A percentile compares a stretch with the other conserved stretches of the same genome.
These are phyloP conservation scores for Synaphobranchus kaupii DNA, from an alignment of 2,797 vertebrate species.

Conservation along the genomic window DNA sequence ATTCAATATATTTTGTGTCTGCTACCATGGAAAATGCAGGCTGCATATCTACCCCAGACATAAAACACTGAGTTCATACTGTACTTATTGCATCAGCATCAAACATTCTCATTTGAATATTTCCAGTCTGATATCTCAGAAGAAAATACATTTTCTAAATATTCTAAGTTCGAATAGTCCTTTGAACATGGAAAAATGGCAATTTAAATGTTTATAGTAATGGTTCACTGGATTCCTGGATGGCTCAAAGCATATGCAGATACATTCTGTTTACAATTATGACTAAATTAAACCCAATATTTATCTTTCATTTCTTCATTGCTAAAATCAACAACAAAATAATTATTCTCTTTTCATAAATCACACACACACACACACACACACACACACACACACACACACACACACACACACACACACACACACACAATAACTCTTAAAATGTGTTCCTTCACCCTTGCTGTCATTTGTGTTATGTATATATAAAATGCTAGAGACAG, in stretches of 20 bases:
- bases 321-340: not conserved
- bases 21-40: constrained; percentile 7
- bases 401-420: not conserved
- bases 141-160: constrained; percentile 29
- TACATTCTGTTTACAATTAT: not conserved
- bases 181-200: not conserved
- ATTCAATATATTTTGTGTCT: constrained; percentile 20
- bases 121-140: constrained; percentile 26
- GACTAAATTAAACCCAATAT: not conserved
- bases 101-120: constrained; percentile 28
- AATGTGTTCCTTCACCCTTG: constrained; percentile 56
- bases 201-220: constrained; percentile 2
- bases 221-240: not conserved
- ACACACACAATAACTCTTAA: not conserved
- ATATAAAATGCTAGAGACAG: constrained; percentile 74
- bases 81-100: constrained; percentile 17
- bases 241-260: not conserved
- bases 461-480: constrained; percentile 72
- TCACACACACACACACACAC: not conserved
- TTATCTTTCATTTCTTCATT: not conserved
- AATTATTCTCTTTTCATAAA: not conserved
- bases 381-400: not conserved
- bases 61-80: constrained; percentile 31
- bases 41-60: constrained; percentile 22
- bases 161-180: not conserved